Base-by-base conservation (phyloP, 1,140 invertebrate genomes). In the Cydia fagiglandana region DNA sequence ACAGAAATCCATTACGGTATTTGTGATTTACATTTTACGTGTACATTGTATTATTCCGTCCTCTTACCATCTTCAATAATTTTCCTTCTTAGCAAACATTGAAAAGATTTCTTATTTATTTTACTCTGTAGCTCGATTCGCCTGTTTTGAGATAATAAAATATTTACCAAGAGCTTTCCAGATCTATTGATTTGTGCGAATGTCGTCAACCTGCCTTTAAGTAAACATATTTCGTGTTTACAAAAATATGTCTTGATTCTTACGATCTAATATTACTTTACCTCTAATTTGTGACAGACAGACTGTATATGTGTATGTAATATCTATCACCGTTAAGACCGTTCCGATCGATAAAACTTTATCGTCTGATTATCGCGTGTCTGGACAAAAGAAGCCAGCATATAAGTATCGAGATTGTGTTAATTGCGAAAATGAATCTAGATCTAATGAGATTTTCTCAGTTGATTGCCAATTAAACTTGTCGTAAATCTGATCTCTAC, bases 401-500 rank as follows among this genome's bases (percentile, higher is more conserved):
- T 47, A 47, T 15, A 47, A 47, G 12, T 15, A 47, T 15, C 45
- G 45, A 47, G 45, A 47, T 34, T 12, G 12, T 13, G 45, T 47
- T 47, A 47, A 47, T 47, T 47, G 10, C 45, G 3, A 47, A 47
- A 2, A 47, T 47, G n/a, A 56, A 56, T n/a, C 7, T 17, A 13
- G 24, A 24, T 15, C 20, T 15, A 64, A 24, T 28, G 12, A 64
- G 24, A 38, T 68, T 68, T 68, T 68, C 28, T n/a, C 30, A 34
- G 1, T 34, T n/a, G 0, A 34, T 34, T 68, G 10, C 64, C 30
- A 68, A 68, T 68, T 10, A 34, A 66, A 15, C 30, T 34, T 30
- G 15, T 68, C 15, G n/a, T 68, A 68, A 68, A 68, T 68, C 64
- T 34, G 30, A 68, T 34, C 64, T 34, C 45, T 47, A 13, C 9